Base-by-base conservation (phyloP, 2,113 vertebrate genomes). In the human (Homo sapiens) region DNA sequence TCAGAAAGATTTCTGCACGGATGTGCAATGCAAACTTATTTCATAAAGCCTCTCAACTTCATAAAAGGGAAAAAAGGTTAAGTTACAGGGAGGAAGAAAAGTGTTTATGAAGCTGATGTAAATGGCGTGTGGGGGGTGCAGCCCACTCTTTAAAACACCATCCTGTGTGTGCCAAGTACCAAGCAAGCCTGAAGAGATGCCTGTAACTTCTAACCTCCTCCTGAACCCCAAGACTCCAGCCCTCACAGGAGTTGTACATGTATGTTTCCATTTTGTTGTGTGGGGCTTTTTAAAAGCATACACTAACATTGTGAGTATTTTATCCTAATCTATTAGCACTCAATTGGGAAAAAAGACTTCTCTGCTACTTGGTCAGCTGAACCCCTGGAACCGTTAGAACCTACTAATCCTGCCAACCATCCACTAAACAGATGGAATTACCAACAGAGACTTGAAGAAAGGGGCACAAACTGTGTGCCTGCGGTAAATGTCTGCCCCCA, bases 1-100 rank as follows among this genome's bases (percentile, higher is more conserved):
- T 1, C 97, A 88, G 96, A 97, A 97, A 95, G 70, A 97, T 92
- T 96, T 98, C 97, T 92, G 97, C 81, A 48, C 88, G 97, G 88
- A 98, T 97, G 94, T 95, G 94, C 93, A 97, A 98, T 92, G 96
- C 92, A 97, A 94, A 98, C 98, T 96, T 98, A 98, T 98, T 88
- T 98, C 94, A 98, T 81, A 87, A 98, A 97, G 97, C 96, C 94
- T 98, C 96, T 98, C 73, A 95, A 80, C 43, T 59, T 89, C 81
- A 92, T 55, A 75, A 92, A 97, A 94, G 22, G 43, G 30, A 43
- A 85, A 72, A 97, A 72, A 76, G 25, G 48, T 78, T 35, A 96
- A 0, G 95, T 59, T 73, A 84, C 10, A 85, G 84, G 0, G 18
- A 91, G 92, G 52, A 95, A 72, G 64, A 92, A 82, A 64, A 85